Evolutionary conservation across 92 coral and sea anemone genomes (phyloP), one percentile per base, ranked within the genome.

Genomic region (Zoanthus gigantus): DNA sequence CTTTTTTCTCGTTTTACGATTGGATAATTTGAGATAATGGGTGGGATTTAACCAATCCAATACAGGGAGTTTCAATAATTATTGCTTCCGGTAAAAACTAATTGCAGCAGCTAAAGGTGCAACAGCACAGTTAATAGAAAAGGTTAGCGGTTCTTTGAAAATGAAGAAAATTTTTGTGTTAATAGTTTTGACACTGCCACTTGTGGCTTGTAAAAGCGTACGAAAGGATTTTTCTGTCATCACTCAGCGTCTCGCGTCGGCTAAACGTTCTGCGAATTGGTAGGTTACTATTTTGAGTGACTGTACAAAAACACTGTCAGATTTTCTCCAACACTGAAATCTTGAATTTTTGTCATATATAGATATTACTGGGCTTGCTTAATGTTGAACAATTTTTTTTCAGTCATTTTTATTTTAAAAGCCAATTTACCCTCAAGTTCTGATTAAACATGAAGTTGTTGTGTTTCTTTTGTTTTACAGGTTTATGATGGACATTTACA

Each of bases 121-220:
- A 4, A 4, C 8, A 69, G 47, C 12, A 12, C 0, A 1, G 16
- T 30, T 2, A 30, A 31, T 4, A 1, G 74, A 7, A 5, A 11
- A 3, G 16, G 9, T 30, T 8, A 6, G 14, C 3, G 23, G 17
- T 31, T 1, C 66, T 0, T 53, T 6, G 4, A 12, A 54, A 30
- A 77, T 77, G 82, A 63, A 46, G 53, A 77, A 54, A 13, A 52
- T 54, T 0, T 34, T 14, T 12, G 45, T 77, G 14, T 31, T 77
- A 4, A 16, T 77, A 6, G 3, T 29, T 14, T 48, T 77, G 0
- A 45, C 67, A 13, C 16, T 77, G 17, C 80, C 80, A 31, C 14
- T 52, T 10, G 82, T 77, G 65, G 53, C 47, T 77, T 16, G 67
- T 4, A 77, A 16, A n/a, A 77, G 82, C n/a, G 82, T 77, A 18